A percentile compares a stretch with the other conserved stretches of the same genome.
These are phyloP conservation scores for Megathymus violae DNA, from an alignment of 1,140 invertebrate genomes.

Conservation along the genomic window DNA sequence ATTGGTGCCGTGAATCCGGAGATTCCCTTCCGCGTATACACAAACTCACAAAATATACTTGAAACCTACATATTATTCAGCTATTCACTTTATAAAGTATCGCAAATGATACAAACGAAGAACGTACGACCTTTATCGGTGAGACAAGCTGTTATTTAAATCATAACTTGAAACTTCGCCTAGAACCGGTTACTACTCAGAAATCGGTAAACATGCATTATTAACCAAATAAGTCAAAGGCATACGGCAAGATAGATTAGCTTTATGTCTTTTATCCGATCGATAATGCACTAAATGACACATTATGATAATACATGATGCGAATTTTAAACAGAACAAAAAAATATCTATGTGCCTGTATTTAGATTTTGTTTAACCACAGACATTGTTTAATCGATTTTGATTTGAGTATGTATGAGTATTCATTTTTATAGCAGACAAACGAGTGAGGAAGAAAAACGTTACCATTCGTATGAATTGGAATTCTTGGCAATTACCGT, in stretches of 20 bases:
- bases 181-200: constrained; percentile 1
- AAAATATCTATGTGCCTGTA: no score
- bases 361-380: no score
- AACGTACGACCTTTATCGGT: background rate
- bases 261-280: constrained; percentile 2
- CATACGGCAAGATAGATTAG: background rate
- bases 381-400: no score
- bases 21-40: no score
- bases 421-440: constrained; percentile 39
- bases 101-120: background rate
- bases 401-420: no score
- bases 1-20: no score
- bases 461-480: constrained; percentile 41
- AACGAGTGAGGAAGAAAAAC: constrained; percentile 34
- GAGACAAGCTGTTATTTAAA: constrained; percentile 2
- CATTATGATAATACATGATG: background rate
- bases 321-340: background rate
- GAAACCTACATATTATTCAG: no score
- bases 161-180: constrained; percentile 13
- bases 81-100: no score
- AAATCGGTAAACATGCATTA: constrained; percentile 4
- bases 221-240: constrained; percentile 1
- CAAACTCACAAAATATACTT: no score
- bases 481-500: constrained; percentile 48
- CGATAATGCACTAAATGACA: constrained; percentile 9